A percentile compares a stretch with the other conserved stretches of the same genome.
Evolutionary conservation across 2,113 vertebrate genomes (phyloP).

Genomic region (human): GRCh38 chr5:122388001-122388500

Average conservation of each 20-base stretch:
- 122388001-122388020: not conserved
- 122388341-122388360: not conserved
- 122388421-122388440: too few species aligned
- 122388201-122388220: conserved; percentile 47
- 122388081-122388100: not conserved
- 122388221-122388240: conserved; percentile 57
- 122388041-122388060: not conserved
- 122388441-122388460: too few species aligned
- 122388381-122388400: not conserved
- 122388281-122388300: conserved; percentile 9
- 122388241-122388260: conserved; percentile 48
- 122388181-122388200: conserved; percentile 26
- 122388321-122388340: not conserved
- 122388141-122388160: not conserved
- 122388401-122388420: fast-evolving
- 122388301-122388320: conserved; percentile 53
- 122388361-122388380: not conserved
- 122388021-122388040: not conserved
- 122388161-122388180: not conserved
- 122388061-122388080: not conserved
- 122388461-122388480: not conserved
- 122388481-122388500: not conserved
- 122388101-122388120: fast-evolving
- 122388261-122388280: not conserved
- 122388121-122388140: not conserved